These are phyloP conservation scores for Typhlichthys eigenmanni DNA, from an alignment of 2,797 vertebrate species.

Conservation along the genomic window DNA sequence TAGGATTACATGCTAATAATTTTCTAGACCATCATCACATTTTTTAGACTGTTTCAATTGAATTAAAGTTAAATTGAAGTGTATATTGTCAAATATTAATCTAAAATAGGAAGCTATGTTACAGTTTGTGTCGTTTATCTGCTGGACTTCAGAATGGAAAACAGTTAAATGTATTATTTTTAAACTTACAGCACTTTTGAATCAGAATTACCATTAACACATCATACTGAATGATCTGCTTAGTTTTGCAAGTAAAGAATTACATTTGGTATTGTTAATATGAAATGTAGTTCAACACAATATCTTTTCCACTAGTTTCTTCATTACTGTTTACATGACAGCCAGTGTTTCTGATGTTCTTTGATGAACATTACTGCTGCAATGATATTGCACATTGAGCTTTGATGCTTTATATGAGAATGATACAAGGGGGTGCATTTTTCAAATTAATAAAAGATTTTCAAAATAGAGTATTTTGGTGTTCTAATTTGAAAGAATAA, in stretches of 20 bases:
- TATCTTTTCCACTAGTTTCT: constrained; percentile 39
- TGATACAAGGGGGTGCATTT: constrained; percentile 66
- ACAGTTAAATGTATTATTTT: constrained; percentile 63
- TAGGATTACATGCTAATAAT: constrained; percentile 38
- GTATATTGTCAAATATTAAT: constrained; percentile 41
- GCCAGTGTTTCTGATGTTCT: constrained; percentile 51
- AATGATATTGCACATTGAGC: constrained; percentile 74
- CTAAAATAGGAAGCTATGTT: constrained; percentile 59
- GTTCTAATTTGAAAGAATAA: constrained; percentile 1
- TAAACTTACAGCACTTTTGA: constrained; percentile 67
- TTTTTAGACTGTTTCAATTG: constrained; percentile 38
- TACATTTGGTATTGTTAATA: constrained; percentile 34
- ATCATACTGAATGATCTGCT: constrained; percentile 34
- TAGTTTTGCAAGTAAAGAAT: constrained; percentile 38
- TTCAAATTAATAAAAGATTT: constrained; percentile 77
- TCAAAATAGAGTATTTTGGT: constrained; percentile 42
- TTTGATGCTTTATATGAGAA: constrained; percentile 66
- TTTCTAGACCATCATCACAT: constrained; percentile 27
- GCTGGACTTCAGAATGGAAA: constrained; percentile 44
- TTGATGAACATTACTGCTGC: constrained; percentile 62
- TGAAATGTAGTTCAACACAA: constrained; percentile 27
- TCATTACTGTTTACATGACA: constrained; percentile 61
- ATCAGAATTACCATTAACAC: constrained; percentile 56
- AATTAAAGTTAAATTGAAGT: constrained; percentile 35
- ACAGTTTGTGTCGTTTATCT: constrained; percentile 70